Conservation (phyloP, 2,888 invertebrate species). For the Leptinotarsa rubiginosa region DNA sequence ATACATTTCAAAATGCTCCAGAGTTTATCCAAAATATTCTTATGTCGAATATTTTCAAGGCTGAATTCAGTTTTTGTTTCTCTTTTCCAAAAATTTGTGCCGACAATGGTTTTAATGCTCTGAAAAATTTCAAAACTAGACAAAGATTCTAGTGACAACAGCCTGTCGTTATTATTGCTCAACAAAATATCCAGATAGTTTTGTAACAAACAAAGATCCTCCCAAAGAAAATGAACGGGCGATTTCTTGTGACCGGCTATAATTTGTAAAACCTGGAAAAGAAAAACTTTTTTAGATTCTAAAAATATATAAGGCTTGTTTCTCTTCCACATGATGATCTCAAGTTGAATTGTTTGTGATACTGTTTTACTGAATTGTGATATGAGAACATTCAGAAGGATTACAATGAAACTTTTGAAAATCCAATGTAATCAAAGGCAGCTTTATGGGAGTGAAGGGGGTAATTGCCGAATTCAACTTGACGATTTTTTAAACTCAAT, state of each 20-base stretch:
- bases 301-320: too few relatives aligned
- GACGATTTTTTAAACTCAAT: too few relatives aligned
- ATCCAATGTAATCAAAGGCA: too few relatives aligned
- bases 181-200: conserved; percentile 42
- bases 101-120: conserved; percentile 24
- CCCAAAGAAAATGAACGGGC: conserved; percentile 47
- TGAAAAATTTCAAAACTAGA: conserved; percentile 27
- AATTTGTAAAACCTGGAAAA: conserved; percentile 46
- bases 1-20: conserved; percentile 48
- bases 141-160: conserved; percentile 19
- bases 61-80: conserved; percentile 35
- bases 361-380: too few relatives aligned
- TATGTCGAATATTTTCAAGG: conserved; percentile 44
- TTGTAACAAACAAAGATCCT: conserved; percentile 47
- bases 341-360: too few relatives aligned
- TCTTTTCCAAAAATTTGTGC: conserved; percentile 32
- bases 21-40: conserved; percentile 47
- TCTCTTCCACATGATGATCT: too few relatives aligned
- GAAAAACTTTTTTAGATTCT: conserved; percentile 18
- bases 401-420: too few relatives aligned
- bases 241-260: conserved; percentile 50
- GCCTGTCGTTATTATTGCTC: conserved; percentile 6
- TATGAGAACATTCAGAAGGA: too few relatives aligned
- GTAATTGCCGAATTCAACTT: too few relatives aligned
- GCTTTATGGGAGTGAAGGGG: too few relatives aligned